phyloP scores from a whole-genome alignment of 2,888 invertebrate species.

The Ypsolopha scabrella region DNA sequence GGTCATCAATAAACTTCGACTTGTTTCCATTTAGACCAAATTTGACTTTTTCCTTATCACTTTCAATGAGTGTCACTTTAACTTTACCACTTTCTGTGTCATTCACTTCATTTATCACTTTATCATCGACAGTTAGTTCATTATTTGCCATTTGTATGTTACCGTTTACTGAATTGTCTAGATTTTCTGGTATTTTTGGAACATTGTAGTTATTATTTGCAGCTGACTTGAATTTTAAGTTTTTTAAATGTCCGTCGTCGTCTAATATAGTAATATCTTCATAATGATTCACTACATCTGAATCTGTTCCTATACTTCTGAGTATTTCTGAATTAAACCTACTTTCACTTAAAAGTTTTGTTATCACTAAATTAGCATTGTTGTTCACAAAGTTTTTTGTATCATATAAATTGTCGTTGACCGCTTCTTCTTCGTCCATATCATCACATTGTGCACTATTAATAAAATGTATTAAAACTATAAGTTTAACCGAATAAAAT shows the following conservation, averaged over 20 bases:
- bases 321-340: constrained; percentile 30
- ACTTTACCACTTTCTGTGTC: not conserved
- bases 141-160: constrained; percentile 20
- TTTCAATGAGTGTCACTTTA: not conserved
- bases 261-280: constrained; percentile 54
- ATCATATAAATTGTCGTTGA: constrained; percentile 29
- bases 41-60: constrained; percentile 12
- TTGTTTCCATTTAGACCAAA: constrained; percentile 25
- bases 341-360: constrained; percentile 31
- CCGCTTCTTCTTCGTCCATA: constrained; percentile 3
- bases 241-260: constrained; percentile 40
- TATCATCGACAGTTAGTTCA: constrained; percentile 13
- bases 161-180: not conserved
- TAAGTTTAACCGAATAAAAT: not conserved
- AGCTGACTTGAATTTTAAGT: constrained; percentile 44
- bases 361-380: constrained; percentile 20
- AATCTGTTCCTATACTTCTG: constrained; percentile 25
- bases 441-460: not conserved
- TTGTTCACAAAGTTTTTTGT: constrained; percentile 30
- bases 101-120: not conserved
- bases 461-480: too few species aligned
- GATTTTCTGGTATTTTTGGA: not conserved
- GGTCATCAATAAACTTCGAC: constrained; percentile 77
- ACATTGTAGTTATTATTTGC: not conserved
- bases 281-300: constrained; percentile 36